Conservation (phyloP, 1,140 invertebrate genomes). For the Nomia melanderi region DNA sequence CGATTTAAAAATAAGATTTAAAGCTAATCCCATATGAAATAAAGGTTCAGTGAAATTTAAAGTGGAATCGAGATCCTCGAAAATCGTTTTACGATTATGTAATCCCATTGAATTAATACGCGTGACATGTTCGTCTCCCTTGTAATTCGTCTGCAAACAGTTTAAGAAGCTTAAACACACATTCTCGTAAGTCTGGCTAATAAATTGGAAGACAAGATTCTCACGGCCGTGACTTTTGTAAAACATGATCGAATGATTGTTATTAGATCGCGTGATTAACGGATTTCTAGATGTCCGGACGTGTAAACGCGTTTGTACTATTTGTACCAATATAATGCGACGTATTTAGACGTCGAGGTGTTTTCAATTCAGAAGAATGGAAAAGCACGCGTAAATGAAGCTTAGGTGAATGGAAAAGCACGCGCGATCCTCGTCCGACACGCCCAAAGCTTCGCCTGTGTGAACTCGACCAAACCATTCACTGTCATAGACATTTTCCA, state of each 20-base stretch:
- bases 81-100: not conserved
- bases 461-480: not conserved
- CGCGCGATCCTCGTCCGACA: not conserved
- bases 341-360: not conserved
- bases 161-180: not conserved
- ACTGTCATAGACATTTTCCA: no score
- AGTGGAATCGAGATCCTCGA: no score
- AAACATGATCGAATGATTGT: not conserved
- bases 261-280: not conserved
- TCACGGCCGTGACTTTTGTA: not conserved
- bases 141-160: not conserved
- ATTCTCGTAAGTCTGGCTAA: not conserved
- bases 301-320: not conserved
- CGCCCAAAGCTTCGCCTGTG: not conserved
- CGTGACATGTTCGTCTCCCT: not conserved
- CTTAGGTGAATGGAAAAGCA: conserved; percentile 15
- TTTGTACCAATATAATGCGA: not conserved
- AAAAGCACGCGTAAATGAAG: conserved; percentile 3
- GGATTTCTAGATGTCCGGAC: not conserved
- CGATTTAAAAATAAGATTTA: no score
- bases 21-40: no score
- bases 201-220: not conserved
- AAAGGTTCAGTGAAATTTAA: no score
- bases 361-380: not conserved
- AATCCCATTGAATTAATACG: not conserved